Evolutionary conservation across 2,888 invertebrate species (phyloP).

Genomic region (Lasius platythorax): DNA sequence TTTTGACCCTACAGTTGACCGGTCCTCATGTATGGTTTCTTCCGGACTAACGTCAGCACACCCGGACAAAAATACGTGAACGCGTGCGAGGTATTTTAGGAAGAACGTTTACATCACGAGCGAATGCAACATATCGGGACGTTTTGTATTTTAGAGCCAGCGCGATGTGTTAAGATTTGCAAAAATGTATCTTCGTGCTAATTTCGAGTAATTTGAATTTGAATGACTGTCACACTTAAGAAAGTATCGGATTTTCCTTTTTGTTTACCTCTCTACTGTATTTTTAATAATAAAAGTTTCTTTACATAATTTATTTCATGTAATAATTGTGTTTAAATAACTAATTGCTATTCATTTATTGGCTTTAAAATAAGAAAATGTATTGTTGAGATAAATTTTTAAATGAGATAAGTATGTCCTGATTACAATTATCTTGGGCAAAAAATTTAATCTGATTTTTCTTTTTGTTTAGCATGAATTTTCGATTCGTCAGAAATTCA

Average conservation of each 20-base stretch:
- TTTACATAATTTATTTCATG: neutral
- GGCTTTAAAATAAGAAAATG: neutral
- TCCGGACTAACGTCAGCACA: constrained; percentile 60
- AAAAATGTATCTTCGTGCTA: neutral
- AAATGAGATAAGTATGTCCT: neutral
- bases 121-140: neutral
- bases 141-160: constrained; percentile 1
- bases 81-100: constrained; percentile 47
- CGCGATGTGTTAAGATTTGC: neutral
- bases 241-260: neutral
- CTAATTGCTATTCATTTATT: neutral
- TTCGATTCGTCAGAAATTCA: constrained; percentile 2
- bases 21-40: constrained; percentile 80
- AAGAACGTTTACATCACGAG: constrained; percentile 18
- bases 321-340: neutral
- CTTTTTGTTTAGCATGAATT: neutral
- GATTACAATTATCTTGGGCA: neutral
- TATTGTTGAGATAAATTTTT: neutral
- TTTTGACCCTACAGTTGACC: constrained; percentile 61
- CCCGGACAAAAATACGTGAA: constrained; percentile 43
- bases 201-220: neutral
- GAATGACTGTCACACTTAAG: neutral
- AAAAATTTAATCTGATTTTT: neutral
- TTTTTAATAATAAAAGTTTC: neutral
- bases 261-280: neutral